Base-by-base conservation (phyloP, 2,797 vertebrate species). In the Oreonectes daqikongensis region DNA sequence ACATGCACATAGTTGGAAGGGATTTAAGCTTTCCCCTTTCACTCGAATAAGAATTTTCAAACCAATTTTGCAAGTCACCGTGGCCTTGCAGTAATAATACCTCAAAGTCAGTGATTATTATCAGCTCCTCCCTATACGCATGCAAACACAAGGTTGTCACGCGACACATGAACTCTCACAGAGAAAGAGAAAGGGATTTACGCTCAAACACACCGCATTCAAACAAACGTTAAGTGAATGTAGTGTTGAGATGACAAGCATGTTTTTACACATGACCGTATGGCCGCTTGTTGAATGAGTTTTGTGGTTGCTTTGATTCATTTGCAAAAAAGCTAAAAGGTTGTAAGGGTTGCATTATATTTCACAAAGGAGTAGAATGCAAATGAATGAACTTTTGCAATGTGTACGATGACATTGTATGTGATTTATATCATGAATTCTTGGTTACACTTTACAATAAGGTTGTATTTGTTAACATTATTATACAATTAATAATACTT, bases 21-120 rank as follows among this genome's bases (percentile, higher is more conserved):
- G 42, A 38, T 59, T 42, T 28, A 42, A 44, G 18, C 10, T 59
- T 46, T 46, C 26, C 11, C 5, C 8, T 71, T 46, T 22, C 24
- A 60, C n/a, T 5, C 14, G 10, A 40, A 66, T 46, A 48, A 11
- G 20, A 10, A 4, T 10, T 26, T 42, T 30, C 24, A 22, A 46
- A 63, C 12, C 15, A 26, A 50, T 63, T 61, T 8, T 61, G 28
- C 59, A 72, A 72, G n/a, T 63, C 70, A 72, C 20, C 9, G 24
- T 73, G 57, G 28, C 22, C 15, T 48, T 5, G 11, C 20, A 63
- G 30, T 28, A 53, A 12, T 18, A 22, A 52, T 64, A 22, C 44
- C 59, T 64, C 59, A 15, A 64, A 26, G 9, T 59, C 9, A n/a
- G 14, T n/a, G 5, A n/a, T 44, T 71, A 28, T 59, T 40, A 14